Conservation (phyloP, 2,113 vertebrate genomes). For the Lagopus muta region DNA sequence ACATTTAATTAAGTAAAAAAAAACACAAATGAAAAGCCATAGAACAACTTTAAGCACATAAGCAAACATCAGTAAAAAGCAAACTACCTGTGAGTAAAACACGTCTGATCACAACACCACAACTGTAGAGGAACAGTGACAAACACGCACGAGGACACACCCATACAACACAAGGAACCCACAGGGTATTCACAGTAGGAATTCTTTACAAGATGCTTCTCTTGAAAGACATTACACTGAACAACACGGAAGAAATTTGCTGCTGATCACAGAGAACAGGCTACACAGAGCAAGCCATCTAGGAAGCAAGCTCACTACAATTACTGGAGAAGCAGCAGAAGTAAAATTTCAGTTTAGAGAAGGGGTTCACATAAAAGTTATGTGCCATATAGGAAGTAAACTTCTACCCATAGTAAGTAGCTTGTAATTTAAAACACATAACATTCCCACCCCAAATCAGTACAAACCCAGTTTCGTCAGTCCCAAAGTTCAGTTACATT, state of each 20-base stretch:
- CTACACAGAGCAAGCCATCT: slow-evolving; percentile 5
- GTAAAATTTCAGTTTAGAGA: neutral
- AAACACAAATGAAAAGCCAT: slow-evolving; percentile 11
- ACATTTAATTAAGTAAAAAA: neutral
- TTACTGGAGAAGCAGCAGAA: neutral
- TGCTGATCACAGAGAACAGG: slow-evolving; percentile 7
- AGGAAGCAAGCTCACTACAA: slow-evolving; percentile 13
- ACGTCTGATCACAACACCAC: neutral
- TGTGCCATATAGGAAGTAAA: neutral
- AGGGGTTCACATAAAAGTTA: slow-evolving; percentile 69
- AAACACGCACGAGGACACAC: neutral
- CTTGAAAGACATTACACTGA: neutral
- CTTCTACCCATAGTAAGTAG: neutral
- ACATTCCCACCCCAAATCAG: neutral
- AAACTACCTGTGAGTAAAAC: neutral
- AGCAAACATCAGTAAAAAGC: neutral
- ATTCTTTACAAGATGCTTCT: neutral
- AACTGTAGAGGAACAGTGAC: neutral
- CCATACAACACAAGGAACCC: neutral
- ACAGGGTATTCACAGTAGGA: fast-evolving
- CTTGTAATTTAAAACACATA: neutral
- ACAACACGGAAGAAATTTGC: neutral
- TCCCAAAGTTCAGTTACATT: neutral
- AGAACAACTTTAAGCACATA: neutral
- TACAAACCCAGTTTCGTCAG: neutral